These are phyloP conservation scores for Adrianichthys oophorus DNA, from an alignment of 2,797 vertebrate genomes.

Conservation along the genomic window DNA sequence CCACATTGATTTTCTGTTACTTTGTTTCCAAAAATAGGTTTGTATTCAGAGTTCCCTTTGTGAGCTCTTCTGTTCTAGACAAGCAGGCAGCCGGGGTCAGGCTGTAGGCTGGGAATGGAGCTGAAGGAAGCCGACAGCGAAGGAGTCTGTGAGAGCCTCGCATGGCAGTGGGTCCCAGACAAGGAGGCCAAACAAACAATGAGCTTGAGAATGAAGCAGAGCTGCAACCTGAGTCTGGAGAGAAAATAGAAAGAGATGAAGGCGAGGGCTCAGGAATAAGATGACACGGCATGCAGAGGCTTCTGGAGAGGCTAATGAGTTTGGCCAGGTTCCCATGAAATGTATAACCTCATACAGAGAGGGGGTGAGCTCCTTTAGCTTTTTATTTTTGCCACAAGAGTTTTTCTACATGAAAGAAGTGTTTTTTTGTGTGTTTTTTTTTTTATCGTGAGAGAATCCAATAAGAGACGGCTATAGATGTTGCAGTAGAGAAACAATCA, in stretches of 20 bases:
- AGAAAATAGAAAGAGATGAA: conserved; percentile 37
- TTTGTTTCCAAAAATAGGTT: conserved; percentile 65
- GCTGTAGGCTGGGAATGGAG: conserved; percentile 35
- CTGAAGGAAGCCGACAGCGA: conserved; percentile 42
- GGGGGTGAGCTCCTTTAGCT: conserved; percentile 16
- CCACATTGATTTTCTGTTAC: conserved; percentile 66
- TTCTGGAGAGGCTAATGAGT: conserved; percentile 62
- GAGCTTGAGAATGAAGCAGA: conserved; percentile 25
- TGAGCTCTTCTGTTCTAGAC: conserved; percentile 45
- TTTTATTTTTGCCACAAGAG: conserved; percentile 1
- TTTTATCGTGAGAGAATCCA: conserved; percentile 23
- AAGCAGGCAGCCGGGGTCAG: conserved; percentile 41
- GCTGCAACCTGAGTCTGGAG: conserved; percentile 22
- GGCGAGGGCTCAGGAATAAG: conserved; percentile 40
- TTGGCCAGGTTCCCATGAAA: conserved; percentile 54
- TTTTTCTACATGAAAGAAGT: conserved; percentile 8
- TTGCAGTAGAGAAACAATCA: conserved; percentile 23
- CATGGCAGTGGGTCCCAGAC: conserved; percentile 56
- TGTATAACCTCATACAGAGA: conserved; percentile 13
- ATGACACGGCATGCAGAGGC: conserved; percentile 46
- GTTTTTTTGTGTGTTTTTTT: conserved; percentile 14
- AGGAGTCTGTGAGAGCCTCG: conserved; percentile 51
- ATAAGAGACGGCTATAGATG: conserved; percentile 20
- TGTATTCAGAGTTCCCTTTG: conserved; percentile 37
- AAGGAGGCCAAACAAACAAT: conserved; percentile 62